Percentiles rank a stretch among this genome's conserved stretches.
Conservation (phyloP, 92 coral and sea anemone species). For the Actinostola sp. region DNA sequence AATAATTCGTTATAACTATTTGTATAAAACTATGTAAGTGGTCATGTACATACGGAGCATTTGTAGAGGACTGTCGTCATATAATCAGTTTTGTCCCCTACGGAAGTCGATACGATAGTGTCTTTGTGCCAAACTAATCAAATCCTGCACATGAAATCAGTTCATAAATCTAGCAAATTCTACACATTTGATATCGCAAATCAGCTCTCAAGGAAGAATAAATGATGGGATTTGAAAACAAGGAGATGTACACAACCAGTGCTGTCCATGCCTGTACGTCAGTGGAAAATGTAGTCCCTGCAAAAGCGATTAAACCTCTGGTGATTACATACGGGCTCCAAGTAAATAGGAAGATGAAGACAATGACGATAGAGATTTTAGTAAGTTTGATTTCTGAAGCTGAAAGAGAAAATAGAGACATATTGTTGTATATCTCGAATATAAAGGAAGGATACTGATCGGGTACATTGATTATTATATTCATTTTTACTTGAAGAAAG, state of each 20-base stretch:
- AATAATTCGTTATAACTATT: no score
- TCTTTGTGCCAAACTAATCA: no score
- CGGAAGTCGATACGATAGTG: no score
- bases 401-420: neutral
- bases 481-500: no score
- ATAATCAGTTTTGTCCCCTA: no score
- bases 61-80: no score
- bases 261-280: conserved; percentile 21
- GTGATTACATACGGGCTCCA: conserved; percentile 55
- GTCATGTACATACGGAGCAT: no score
- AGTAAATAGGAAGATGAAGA: conserved; percentile 27
- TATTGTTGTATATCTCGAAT: no score
- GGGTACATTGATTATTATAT: no score
- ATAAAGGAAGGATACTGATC: no score
- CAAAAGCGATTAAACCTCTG: conserved; percentile 27
- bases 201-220: conserved; percentile 15
- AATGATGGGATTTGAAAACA: conserved; percentile 41
- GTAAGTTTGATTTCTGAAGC: conserved; percentile 29
- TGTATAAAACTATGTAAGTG: no score
- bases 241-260: conserved; percentile 30
- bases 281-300: conserved; percentile 18
- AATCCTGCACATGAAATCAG: no score
- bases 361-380: conserved; percentile 32
- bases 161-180: neutral
- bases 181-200: neutral